Conservation (phyloP, 2,797 vertebrate species). For the Arnoldichthys spilopterus region DNA sequence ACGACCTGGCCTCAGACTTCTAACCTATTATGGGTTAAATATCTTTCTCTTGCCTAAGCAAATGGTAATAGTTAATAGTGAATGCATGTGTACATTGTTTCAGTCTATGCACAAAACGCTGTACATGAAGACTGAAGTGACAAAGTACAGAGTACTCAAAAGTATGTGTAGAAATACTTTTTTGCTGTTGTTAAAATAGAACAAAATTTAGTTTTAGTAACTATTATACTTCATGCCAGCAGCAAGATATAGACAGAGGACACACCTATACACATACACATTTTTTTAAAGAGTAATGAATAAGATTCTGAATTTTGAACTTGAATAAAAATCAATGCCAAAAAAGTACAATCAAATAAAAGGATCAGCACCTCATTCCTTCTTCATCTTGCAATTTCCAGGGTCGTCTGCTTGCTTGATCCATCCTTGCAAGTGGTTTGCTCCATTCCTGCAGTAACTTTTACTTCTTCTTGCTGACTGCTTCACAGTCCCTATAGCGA, state of each 20-base stretch:
- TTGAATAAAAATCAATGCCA: constrained; percentile 29
- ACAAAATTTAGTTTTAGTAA: neutral
- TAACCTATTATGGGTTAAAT: neutral
- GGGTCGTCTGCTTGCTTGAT: constrained; percentile 27
- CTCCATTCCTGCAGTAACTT: constrained; percentile 34
- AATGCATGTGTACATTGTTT: constrained; percentile 12
- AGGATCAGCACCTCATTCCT: constrained; percentile 56
- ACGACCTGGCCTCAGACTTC: neutral
- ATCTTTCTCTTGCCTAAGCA: neutral
- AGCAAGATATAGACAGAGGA: neutral
- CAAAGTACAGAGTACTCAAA: neutral
- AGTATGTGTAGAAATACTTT: neutral
- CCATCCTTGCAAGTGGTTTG: constrained; percentile 39
- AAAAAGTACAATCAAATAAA: constrained; percentile 50
- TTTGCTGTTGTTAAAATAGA: neutral
- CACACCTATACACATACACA: neutral
- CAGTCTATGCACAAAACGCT: neutral
- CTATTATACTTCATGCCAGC: neutral
- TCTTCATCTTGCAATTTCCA: constrained; percentile 40
- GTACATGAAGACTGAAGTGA: constrained; percentile 7
- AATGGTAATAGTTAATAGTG: neutral
- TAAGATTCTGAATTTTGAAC: constrained; percentile 13
- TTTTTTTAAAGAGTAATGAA: constrained; percentile 5
- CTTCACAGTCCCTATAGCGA: neutral
- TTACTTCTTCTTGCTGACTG: constrained; percentile 14